These are phyloP conservation scores for Microcebus jonahi DNA, from an alignment of 2,113 vertebrate genomes.

Conservation along the genomic window DNA sequence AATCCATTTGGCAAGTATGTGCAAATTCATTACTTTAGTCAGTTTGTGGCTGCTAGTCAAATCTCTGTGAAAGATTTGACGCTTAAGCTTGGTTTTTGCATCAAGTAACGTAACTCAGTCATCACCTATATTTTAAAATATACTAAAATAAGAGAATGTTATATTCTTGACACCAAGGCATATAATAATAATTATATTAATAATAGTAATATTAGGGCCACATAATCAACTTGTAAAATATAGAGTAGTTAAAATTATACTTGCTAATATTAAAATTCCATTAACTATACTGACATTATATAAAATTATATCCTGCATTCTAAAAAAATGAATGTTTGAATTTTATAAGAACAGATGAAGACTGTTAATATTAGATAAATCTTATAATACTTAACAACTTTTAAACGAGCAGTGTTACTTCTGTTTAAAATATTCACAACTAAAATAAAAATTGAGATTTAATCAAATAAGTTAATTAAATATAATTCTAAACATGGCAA, in stretches of 20 bases:
- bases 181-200: background rate
- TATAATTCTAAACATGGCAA: background rate
- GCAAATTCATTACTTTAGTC: background rate
- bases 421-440: background rate
- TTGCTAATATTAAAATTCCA: background rate
- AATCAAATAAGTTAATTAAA: constrained; percentile 13
- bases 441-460: background rate
- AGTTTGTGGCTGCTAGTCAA: background rate
- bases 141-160: background rate
- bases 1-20: background rate
- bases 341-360: background rate
- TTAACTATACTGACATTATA: background rate
- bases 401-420: background rate
- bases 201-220: background rate
- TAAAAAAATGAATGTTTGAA: background rate
- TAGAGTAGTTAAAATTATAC: background rate
- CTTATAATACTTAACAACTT: background rate
- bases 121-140: background rate
- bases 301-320: background rate
- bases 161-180: background rate
- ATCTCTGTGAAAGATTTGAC: background rate
- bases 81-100: background rate
- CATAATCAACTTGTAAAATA: background rate
- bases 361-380: background rate
- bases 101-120: background rate